Base-by-base conservation (phyloP, 1,140 invertebrate genomes). In the Diplogasteroides magnus region DNA sequence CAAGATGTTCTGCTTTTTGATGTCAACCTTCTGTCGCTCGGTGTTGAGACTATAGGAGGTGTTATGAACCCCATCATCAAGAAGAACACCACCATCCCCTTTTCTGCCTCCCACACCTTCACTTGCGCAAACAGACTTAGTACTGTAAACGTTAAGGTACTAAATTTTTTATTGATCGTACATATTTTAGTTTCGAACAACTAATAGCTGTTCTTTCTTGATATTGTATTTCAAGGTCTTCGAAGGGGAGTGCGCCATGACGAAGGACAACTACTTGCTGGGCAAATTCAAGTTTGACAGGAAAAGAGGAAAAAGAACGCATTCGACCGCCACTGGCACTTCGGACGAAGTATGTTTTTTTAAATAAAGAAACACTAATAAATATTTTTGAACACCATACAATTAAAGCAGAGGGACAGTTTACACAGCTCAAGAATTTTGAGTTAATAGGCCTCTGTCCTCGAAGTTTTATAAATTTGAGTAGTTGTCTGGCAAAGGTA, bases 111-210 rank as follows among this genome's bases (percentile, higher is more conserved):
- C 0, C 93, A 97, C 82, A 94, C 91, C 11, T 97, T 97, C 86
- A n/a, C n/a, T n/a, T 97, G 94, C 0, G 95, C 95, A 82, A 90
- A 92, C 0, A 94, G 97, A 83, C 97, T 97, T 84, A 94, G 97
- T 83, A 92, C 94, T 29, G n/a, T n/a, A n/a, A n/a, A n/a, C n/a
- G n/a, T n/a, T n/a, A n/a, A n/a, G n/a, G n/a, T n/a, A n/a, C n/a
- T n/a, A n/a, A n/a, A n/a, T n/a, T n/a, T n/a, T n/a, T n/a, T n/a
- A n/a, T n/a, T n/a, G n/a, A n/a, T n/a, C n/a, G n/a, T n/a, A n/a
- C n/a, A n/a, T n/a, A n/a, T n/a, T 97, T 84, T 94, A 97, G 83
- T 92, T 93, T 29, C 27, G 58, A 77, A 83, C 84, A 31, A 72
- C 84, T 1, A 85, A 56, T 19, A 56, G 15, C 55, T 15, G 23